Evolutionary conservation across 2,888 invertebrate genomes (phyloP).

Genomic region (Sminthurinus aureus): DNA sequence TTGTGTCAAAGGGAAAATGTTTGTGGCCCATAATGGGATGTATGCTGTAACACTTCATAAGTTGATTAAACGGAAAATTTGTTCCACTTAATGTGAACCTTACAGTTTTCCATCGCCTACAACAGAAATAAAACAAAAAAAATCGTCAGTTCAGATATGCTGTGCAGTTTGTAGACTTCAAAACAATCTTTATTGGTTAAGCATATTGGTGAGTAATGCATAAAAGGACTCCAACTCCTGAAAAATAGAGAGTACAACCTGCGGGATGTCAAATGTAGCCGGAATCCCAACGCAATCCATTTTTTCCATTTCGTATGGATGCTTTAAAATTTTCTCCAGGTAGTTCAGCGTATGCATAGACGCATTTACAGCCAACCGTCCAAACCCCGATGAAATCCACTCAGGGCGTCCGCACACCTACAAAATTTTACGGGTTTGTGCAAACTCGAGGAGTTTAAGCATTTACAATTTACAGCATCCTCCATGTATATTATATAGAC

Average conservation of each 20-base stretch:
- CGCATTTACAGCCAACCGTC: conserved; percentile 40
- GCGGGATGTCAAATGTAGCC: neutral
- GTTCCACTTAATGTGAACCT: no score
- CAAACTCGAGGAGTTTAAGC: neutral
- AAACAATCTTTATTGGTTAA: no score
- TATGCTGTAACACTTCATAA: no score
- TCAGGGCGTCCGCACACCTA: conserved; percentile 49
- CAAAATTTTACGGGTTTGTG: no score
- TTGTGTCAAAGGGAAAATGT: no score
- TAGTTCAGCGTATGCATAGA: conserved; percentile 46
- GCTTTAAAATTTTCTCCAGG: neutral
- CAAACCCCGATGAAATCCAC: neutral
- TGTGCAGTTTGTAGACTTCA: no score
- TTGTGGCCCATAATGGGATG: no score
- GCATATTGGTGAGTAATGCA: no score
- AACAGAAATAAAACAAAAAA: conserved; percentile 29
- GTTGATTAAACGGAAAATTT: no score
- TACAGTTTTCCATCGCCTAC: conserved; percentile 34
- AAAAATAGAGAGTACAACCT: no score
- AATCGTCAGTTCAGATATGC: no score
- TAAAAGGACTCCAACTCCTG: no score
- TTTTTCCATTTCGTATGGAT: conserved; percentile 35
- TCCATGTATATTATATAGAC: neutral
- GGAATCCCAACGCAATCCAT: conserved; percentile 53
- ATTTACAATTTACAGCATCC: neutral